Conservation (phyloP, 2,888 invertebrate species). For the Lamellibrachia columna region DNA sequence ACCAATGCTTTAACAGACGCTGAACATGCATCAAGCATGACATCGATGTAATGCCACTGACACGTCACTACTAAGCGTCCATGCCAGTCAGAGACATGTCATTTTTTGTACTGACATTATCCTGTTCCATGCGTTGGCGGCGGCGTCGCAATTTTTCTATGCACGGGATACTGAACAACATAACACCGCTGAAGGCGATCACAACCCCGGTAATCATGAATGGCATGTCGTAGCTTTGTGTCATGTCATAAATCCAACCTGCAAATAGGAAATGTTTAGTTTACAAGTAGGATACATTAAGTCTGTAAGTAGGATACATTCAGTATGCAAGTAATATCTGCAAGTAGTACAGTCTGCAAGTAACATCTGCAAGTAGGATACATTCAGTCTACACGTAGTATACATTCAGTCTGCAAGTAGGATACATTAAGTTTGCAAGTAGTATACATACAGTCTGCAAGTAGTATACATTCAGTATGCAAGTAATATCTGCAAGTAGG, state of each 20-base stretch:
- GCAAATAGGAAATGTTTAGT: not conserved
- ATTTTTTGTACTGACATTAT: not conserved
- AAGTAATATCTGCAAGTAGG: no score
- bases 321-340: no score
- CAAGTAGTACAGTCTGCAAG: no score
- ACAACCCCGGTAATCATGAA: slow-evolving; percentile 88
- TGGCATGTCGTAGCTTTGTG: slow-evolving; percentile 83
- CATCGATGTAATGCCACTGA: not conserved
- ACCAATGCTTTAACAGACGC: not conserved
- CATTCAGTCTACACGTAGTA: no score
- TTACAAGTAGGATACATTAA: not conserved
- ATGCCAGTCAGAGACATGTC: not conserved
- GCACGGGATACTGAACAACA: slow-evolving; percentile 71
- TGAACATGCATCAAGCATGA: not conserved
- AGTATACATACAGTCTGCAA: no score
- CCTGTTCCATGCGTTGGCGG: not conserved
- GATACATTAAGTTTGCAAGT: no score
- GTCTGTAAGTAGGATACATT: not conserved
- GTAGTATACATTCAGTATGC: no score
- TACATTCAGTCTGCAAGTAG: no score
- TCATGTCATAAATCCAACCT: slow-evolving; percentile 86
- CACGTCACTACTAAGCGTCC: not conserved
- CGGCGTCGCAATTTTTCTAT: not conserved
- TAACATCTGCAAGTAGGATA: no score
- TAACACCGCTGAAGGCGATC: slow-evolving; percentile 86